phyloP scores from a whole-genome alignment of 2,113 vertebrate genomes.

The Datnioides undecimradiatus region DNA sequence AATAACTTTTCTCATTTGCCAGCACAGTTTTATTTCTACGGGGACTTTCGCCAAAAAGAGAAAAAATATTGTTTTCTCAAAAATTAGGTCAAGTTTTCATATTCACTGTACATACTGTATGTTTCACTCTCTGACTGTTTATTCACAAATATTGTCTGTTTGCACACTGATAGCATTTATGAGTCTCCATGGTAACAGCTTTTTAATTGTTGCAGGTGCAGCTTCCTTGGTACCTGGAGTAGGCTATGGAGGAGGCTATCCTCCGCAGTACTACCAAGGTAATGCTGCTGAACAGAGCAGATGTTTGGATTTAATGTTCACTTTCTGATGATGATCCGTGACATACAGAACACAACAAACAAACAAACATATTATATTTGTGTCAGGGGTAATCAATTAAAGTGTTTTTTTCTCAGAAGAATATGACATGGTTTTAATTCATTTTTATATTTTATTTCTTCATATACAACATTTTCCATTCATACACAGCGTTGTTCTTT shows the following conservation, averaged over 20 bases:
- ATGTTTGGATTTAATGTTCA: neutral
- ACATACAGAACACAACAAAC: neutral
- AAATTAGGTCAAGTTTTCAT: slow-evolving; percentile 29
- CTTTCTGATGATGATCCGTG: neutral
- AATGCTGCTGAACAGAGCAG: slow-evolving; percentile 1
- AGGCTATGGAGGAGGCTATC: slow-evolving; percentile 79
- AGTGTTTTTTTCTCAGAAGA: neutral
- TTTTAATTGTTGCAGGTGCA: slow-evolving; percentile 60
- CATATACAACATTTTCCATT: neutral
- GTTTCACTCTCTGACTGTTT: neutral
- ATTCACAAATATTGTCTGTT: neutral
- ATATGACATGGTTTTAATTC: neutral
- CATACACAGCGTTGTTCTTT: neutral
- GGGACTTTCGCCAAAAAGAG: slow-evolving; percentile 22
- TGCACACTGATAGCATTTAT: neutral
- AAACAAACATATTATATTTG: neutral
- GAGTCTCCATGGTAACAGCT: slow-evolving; percentile 11
- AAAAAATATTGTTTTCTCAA: neutral
- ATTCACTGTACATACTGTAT: neutral
- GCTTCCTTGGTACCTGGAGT: slow-evolving; percentile 65
- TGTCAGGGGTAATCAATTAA: neutral
- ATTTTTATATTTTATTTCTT: neutral
- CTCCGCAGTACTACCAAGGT: slow-evolving; percentile 82
- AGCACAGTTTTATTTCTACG: neutral
- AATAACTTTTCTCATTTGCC: slow-evolving; percentile 24